These are phyloP conservation scores for Noturus placidus DNA, from an alignment of 2,113 vertebrate species.

Conservation along the genomic window DNA sequence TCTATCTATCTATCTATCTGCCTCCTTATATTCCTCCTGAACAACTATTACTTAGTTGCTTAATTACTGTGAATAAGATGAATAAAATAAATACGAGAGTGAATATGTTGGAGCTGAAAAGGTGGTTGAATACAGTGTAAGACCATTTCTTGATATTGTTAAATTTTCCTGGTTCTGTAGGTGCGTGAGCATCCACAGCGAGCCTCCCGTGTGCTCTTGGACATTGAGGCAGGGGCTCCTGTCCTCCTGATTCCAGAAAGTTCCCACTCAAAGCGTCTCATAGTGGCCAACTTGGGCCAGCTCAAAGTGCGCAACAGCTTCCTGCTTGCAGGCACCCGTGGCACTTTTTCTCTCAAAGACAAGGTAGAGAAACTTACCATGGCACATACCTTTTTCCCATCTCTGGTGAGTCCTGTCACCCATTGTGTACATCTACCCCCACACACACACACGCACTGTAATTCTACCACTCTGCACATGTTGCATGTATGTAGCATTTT, in stretches of 20 bases:
- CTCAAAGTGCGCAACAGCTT: constrained; percentile 90
- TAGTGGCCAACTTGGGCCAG: constrained; percentile 94
- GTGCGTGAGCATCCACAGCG: constrained; percentile 89
- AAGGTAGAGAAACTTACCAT: constrained; percentile 88
- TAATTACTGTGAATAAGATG: background rate
- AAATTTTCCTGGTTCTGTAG: constrained; percentile 62
- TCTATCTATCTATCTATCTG: background rate
- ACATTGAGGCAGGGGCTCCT: constrained; percentile 92
- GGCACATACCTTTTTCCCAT: constrained; percentile 70
- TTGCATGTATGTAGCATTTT: constrained; percentile 47
- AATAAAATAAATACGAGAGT: background rate
- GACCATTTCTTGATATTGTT: background rate
- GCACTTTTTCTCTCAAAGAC: constrained; percentile 88
- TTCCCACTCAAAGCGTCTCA: constrained; percentile 83
- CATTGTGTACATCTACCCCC: background rate
- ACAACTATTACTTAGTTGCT: background rate
- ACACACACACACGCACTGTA: background rate
- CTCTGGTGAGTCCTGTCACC: constrained; percentile 71
- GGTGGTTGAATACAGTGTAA: background rate
- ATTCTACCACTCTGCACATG: background rate
- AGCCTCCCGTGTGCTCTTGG: constrained; percentile 84
- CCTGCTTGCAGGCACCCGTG: constrained; percentile 79
- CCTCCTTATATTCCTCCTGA: background rate
- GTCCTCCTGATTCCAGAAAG: constrained; percentile 95
- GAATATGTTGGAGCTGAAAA: background rate